Evolutionary conservation across 2,888 invertebrate genomes (phyloP).

Genomic region (Chirona hameri): DNA sequence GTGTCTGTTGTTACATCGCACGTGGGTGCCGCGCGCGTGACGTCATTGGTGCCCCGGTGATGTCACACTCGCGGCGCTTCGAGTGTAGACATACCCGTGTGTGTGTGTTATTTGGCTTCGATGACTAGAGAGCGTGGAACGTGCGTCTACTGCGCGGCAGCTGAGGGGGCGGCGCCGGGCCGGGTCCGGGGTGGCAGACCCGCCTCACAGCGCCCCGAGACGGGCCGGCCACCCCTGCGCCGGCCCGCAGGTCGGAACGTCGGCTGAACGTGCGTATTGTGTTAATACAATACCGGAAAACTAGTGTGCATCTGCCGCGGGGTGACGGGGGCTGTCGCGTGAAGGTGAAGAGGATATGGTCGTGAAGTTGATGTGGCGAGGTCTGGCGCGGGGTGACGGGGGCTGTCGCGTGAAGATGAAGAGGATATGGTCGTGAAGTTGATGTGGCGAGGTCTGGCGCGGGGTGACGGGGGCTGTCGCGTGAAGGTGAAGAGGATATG

Average conservation of each 20-base stretch:
- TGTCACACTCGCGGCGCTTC: neutral
- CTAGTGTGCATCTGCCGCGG: neutral
- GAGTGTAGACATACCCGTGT: neutral
- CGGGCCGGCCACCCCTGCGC: neutral
- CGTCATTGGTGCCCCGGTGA: neutral
- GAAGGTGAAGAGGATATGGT: too few relatives aligned
- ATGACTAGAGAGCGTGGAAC: neutral
- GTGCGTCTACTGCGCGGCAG: neutral
- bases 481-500: too few relatives aligned
- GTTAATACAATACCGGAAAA: neutral
- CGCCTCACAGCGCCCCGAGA: neutral
- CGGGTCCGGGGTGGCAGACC: neutral
- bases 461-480: too few relatives aligned
- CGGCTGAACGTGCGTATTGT: neutral
- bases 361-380: too few relatives aligned
- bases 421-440: too few relatives aligned
- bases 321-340: too few relatives aligned
- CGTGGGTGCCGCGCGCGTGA: neutral
- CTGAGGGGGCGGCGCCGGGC: neutral
- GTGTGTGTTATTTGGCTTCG: neutral
- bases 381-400: too few relatives aligned
- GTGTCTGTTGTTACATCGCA: constrained; percentile 12
- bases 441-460: too few relatives aligned
- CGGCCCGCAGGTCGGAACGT: neutral
- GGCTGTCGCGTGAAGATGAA: too few relatives aligned